Evolutionary conservation across 2,797 vertebrate species (phyloP).

Genomic region (Pantherophis alleghaniensis): DNA sequence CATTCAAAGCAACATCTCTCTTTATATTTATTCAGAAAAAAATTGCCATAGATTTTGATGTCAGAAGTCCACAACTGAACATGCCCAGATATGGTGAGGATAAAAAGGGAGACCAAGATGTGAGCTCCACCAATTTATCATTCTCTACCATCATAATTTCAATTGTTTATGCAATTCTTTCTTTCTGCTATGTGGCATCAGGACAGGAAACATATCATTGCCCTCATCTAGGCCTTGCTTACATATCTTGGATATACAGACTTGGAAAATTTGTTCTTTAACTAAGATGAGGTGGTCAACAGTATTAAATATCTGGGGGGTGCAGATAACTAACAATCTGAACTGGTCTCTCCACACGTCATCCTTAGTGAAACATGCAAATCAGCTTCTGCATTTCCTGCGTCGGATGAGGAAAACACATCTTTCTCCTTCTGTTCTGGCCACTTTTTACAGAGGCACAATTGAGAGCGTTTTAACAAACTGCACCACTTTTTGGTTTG

Average conservation of each 20-base stretch:
- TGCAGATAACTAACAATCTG: neutral
- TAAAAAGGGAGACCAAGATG: neutral
- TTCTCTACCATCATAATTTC: neutral
- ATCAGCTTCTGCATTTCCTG: neutral
- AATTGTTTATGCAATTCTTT: neutral
- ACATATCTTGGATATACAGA: neutral
- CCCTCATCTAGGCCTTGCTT: neutral
- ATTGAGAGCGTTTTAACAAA: neutral
- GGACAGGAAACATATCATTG: neutral
- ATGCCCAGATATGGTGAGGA: neutral
- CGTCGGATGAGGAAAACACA: neutral
- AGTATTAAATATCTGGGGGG: neutral
- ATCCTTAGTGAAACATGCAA: neutral
- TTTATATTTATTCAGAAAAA: rapidly evolving
- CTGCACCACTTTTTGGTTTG: neutral
- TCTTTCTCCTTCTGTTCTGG: neutral
- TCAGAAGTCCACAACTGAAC: neutral
- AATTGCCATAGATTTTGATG: neutral
- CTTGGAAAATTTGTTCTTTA: neutral
- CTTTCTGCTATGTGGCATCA: neutral
- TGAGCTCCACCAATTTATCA: neutral
- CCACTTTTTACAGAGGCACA: neutral
- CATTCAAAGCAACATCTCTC: neutral
- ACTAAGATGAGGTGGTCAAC: neutral
- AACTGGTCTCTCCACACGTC: neutral